Percentiles rank a stretch among this genome's conserved stretches.
Evolutionary conservation across 1,140 invertebrate species (phyloP).

Genomic region (Aphaenogaster ashmeadi): DNA sequence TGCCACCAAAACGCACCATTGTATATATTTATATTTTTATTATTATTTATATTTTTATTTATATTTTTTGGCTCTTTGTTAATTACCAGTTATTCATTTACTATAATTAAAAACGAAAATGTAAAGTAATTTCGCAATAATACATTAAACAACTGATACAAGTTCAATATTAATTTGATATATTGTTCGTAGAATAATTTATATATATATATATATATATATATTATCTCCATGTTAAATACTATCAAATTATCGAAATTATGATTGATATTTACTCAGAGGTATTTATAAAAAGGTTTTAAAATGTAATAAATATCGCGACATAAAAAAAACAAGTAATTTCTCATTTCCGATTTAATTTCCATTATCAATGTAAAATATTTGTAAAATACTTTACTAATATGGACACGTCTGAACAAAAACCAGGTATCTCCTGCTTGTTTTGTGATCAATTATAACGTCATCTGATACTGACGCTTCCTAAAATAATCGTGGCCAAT

Average conservation of each 20-base stretch:
- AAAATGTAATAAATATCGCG: background rate
- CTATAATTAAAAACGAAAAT: background rate
- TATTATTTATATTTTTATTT: too few relatives aligned
- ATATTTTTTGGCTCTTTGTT: background rate
- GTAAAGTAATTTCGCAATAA: background rate
- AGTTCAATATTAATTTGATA: conserved; percentile 24
- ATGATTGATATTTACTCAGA: background rate
- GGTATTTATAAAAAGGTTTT: background rate
- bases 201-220: too few relatives aligned
- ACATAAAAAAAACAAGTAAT: background rate
- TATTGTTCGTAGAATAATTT: background rate
- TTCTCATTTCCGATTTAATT: background rate
- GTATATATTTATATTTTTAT: too few relatives aligned
- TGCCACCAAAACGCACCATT: background rate
- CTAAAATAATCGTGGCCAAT: conserved; percentile 43
- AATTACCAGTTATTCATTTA: background rate
- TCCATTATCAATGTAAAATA: conserved; percentile 21
- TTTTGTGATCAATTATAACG: conserved; percentile 47
- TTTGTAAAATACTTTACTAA: background rate
- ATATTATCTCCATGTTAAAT: background rate
- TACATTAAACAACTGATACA: background rate
- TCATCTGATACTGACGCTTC: conserved; percentile 3
- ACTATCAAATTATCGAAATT: background rate
- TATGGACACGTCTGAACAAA: background rate
- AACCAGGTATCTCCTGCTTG: background rate